These are phyloP conservation scores for Plebejus anna DNA, from an alignment of 2,888 invertebrate genomes.

Conservation along the genomic window DNA sequence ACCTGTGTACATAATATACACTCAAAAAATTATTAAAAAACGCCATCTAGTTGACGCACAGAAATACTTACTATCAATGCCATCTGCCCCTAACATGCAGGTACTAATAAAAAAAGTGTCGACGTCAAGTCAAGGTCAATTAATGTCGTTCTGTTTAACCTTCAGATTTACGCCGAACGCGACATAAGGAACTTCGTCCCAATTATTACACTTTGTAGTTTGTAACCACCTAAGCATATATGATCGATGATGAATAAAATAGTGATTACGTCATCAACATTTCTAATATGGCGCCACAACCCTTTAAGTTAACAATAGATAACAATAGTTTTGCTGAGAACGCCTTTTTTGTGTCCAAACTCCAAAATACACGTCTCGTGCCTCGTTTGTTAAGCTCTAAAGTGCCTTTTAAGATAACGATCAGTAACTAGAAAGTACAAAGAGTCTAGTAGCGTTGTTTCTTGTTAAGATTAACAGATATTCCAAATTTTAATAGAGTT, in stretches of 20 bases:
- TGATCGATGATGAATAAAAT: background rate
- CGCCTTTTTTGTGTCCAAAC: conserved; percentile 38
- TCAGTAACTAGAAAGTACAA: conserved; percentile 29
- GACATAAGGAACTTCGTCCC: no score
- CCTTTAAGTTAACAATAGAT: conserved; percentile 43
- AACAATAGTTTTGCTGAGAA: conserved; percentile 38
- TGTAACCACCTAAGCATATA: background rate
- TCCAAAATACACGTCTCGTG: conserved; percentile 40
- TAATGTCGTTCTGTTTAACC: no score
- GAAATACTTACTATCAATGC: no score
- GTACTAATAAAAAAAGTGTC: no score
- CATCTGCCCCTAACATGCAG: no score
- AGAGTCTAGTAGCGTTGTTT: conserved; percentile 25
- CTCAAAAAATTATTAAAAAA: no score
- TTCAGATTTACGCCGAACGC: no score
- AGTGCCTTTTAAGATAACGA: conserved; percentile 33
- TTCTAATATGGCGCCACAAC: conserved; percentile 38
- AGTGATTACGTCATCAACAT: conserved; percentile 10
- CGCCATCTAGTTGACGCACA: no score
- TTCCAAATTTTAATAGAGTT: conserved; percentile 11
- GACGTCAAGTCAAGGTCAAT: no score
- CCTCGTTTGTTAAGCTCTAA: conserved; percentile 36
- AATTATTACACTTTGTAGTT: no score
- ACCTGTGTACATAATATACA: no score
- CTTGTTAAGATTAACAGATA: conserved; percentile 23